Evolutionary conservation across 1,140 invertebrate species (phyloP).

Genomic region (Psix sp.): DNA sequence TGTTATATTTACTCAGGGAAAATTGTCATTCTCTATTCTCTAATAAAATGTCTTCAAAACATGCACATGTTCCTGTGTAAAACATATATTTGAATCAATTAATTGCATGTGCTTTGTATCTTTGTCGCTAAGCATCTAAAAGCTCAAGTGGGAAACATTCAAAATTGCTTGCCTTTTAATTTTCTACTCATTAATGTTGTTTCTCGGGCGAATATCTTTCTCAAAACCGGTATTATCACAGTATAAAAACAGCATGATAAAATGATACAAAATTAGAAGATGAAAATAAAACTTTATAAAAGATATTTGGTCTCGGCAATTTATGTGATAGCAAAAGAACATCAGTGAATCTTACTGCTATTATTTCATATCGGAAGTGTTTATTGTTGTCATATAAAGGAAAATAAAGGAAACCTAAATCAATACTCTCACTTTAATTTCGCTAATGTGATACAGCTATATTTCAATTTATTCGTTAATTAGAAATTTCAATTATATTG

Average conservation of each 20-base stretch:
- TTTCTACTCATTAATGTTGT: conserved; percentile 45
- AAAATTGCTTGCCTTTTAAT: conserved; percentile 62
- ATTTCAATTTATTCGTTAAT: too few species aligned
- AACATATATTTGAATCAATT: conserved; percentile 24
- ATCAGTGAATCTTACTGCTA: too few species aligned
- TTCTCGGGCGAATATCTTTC: conserved; percentile 46
- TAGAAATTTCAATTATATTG: too few species aligned
- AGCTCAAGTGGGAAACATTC: conserved; percentile 57
- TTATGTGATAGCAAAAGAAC: too few species aligned
- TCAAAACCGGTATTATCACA: conserved; percentile 38
- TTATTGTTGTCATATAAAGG: too few species aligned
- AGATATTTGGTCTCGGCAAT: conserved; percentile 27
- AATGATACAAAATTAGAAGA: conserved; percentile 25
- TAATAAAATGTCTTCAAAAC: conserved; percentile 10
- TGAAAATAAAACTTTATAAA: conserved; percentile 39
- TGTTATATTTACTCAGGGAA: conserved; percentile 2
- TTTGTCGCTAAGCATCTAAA: conserved; percentile 34
- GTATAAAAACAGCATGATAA: conserved; percentile 37
- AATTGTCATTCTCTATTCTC: conserved; percentile 18
- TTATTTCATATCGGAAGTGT: too few species aligned
- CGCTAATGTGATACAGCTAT: too few species aligned
- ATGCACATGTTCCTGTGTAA: conserved; percentile 14
- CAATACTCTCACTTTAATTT: too few species aligned
- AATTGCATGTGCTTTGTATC: conserved; percentile 20
- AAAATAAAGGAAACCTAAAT: too few species aligned